Evolutionary conservation across 1,140 invertebrate genomes (phyloP), one percentile per base, ranked within the genome.

Genomic region (Danaus melanippus): DNA sequence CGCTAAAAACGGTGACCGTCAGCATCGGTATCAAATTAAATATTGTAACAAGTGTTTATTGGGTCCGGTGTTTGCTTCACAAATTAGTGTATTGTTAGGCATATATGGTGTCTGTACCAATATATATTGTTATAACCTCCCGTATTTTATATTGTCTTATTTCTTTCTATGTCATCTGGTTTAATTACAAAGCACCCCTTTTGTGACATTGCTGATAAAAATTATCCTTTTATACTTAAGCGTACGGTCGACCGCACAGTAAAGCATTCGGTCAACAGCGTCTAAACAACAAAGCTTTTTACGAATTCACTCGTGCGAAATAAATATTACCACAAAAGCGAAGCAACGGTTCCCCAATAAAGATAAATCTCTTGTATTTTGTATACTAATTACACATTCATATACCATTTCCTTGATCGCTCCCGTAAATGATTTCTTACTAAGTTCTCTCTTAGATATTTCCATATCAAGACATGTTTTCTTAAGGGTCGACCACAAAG

Each of bases 401-500:
- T 70, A 72, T 65, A 75, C 64, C 69, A 70, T 75, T 69, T 74
- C 66, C 72, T 68, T 77, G 79, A 79, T 80, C 77, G 63, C 74
- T 68, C 72, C 66, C 71, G 70, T 69, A 81, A 84, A 84, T 84
- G 78, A 83, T 86, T 82, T 65, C 74, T 79, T 76, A 67, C 76
- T 80, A 83, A 74, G 66, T 75, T 62, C 57, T 71, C 73, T 77
- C 75, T 70, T 64, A 80, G 81, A 84, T 76, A 86, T 84, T 84
- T 83, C 79, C 84, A 86, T 86, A 86, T 84, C 84, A 84, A 76
- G 79, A 80, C 81, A 82, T 84, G 79, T 84, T 86, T 86, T 84
- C 83, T 84, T 83, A 80, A 86, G 79, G 81, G 84, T 82, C 76
- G 70, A 46, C 79, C 80, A 86, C 84, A 86, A 86, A 84, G 76